Conservation (phyloP, 2,888 invertebrate genomes). For the Ceramica pisi region DNA sequence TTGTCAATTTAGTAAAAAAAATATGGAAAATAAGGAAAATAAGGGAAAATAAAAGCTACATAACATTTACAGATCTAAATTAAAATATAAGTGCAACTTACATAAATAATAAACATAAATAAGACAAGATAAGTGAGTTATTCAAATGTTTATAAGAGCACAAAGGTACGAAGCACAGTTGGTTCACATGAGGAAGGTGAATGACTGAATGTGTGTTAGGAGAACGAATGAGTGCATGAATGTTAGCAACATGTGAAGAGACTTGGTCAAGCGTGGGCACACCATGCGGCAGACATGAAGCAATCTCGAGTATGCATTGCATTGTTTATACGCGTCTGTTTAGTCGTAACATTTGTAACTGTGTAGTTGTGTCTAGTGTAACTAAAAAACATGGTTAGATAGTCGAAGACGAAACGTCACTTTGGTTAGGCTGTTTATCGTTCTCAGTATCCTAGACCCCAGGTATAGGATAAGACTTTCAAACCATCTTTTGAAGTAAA, state of each 20-base stretch:
- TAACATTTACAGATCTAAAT: conserved; percentile 23
- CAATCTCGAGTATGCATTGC: conserved; percentile 38
- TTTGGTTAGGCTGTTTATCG: background rate
- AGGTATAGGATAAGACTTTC: background rate
- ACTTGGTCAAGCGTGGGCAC: conserved; percentile 63
- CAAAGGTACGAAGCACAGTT: conserved; percentile 28
- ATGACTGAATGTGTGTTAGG: conserved; percentile 14
- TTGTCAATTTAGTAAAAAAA: conserved; percentile 41
- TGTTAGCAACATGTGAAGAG: conserved; percentile 50
- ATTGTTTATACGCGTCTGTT: conserved; percentile 53
- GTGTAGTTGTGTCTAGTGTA: background rate
- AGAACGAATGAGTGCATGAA: conserved; percentile 33
- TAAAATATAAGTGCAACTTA: conserved; percentile 23
- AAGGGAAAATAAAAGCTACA: conserved; percentile 18
- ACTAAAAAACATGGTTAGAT: background rate
- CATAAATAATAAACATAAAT: conserved; percentile 23
- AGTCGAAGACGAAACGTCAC: background rate
- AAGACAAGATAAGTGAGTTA: conserved; percentile 18
- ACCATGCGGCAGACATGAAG: conserved; percentile 67
- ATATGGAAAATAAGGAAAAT: conserved; percentile 2
- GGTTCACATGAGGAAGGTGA: conserved; percentile 17
- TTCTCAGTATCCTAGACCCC: background rate
- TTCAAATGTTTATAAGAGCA: conserved; percentile 30
- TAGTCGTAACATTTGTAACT: background rate
- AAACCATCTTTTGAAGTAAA: background rate